These are phyloP conservation scores for Scrobipalpa costella DNA, from an alignment of 2,888 invertebrate species.

Conservation along the genomic window DNA sequence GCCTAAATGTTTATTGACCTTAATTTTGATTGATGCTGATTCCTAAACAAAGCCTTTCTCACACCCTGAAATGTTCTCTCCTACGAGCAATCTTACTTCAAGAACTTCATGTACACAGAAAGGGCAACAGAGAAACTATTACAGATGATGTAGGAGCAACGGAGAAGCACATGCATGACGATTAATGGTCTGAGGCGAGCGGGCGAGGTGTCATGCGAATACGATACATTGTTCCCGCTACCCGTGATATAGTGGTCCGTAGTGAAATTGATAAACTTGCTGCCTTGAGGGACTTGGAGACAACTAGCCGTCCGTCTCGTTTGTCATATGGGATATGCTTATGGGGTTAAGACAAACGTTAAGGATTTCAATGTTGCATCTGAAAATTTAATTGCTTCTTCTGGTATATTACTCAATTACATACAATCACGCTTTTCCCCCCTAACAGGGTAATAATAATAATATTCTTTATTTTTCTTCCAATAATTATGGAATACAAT, in stretches of 20 bases:
- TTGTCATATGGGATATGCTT: too few relatives aligned
- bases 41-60: background rate
- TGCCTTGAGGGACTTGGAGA: background rate
- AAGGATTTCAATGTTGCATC: too few relatives aligned
- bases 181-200: slow-evolving; percentile 5
- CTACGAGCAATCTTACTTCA: background rate
- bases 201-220: slow-evolving; percentile 12
- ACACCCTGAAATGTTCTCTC: background rate
- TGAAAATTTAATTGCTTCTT: too few relatives aligned
- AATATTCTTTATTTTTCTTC: too few relatives aligned
- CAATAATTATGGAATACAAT: too few relatives aligned
- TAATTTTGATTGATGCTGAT: too few relatives aligned
- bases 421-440: too few relatives aligned
- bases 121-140: background rate
- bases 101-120: background rate
- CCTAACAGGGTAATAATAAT: too few relatives aligned
- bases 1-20: too few relatives aligned
- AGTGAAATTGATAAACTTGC: slow-evolving; percentile 15
- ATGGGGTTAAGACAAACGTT: too few relatives aligned
- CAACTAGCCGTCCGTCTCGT: background rate
- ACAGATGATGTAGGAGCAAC: slow-evolving; percentile 6
- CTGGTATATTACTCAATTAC: too few relatives aligned
- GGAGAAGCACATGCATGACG: slow-evolving; percentile 3
- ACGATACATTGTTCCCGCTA: slow-evolving; percentile 1
- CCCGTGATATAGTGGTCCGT: background rate